Percentiles rank a stretch among this genome's conserved stretches.
Evolutionary conservation across 2,113 vertebrate genomes (phyloP).

Genomic region (Sardina pilchardus): DNA sequence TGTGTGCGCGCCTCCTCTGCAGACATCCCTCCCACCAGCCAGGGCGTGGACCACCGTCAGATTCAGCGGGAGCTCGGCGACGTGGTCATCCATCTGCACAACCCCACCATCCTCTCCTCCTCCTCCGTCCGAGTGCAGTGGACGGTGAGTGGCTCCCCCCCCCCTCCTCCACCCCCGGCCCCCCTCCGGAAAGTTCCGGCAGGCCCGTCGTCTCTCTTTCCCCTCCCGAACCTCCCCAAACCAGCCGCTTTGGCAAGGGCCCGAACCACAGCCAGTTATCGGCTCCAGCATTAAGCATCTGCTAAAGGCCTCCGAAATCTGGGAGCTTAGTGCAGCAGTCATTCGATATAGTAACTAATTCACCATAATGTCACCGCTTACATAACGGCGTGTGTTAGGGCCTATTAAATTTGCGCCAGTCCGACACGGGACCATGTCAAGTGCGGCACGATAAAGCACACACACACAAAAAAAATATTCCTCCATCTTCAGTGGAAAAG

Average conservation of each 20-base stretch:
- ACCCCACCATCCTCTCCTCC: slow-evolving; percentile 95
- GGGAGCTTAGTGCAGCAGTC: not conserved
- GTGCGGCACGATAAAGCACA: not conserved
- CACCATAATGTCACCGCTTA: not conserved
- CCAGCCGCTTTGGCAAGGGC: not conserved
- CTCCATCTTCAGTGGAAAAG: not conserved
- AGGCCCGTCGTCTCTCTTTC: not conserved
- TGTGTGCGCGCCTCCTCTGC: slow-evolving; percentile 7
- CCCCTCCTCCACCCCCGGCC: not conserved
- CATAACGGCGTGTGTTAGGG: slow-evolving; percentile 4
- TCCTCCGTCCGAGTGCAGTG: slow-evolving; percentile 95
- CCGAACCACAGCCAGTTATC: not conserved
- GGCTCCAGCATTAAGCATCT: not conserved
- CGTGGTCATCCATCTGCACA: slow-evolving; percentile 93
- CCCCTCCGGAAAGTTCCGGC: not conserved
- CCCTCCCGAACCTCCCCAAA: not conserved
- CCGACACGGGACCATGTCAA: not conserved
- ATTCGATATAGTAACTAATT: slow-evolving; percentile 9
- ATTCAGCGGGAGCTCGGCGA: slow-evolving; percentile 93
- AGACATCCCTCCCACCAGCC: slow-evolving; percentile 95
- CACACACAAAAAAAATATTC: no score
- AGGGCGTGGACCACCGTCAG: slow-evolving; percentile 96
- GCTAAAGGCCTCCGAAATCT: slow-evolving; percentile 12
- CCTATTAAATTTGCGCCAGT: not conserved
- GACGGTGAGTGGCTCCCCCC: slow-evolving; percentile 82